A percentile compares a stretch with the other conserved stretches of the same genome.
phyloP scores from a whole-genome alignment of 2,113 vertebrate species.

The Megaceryle torquata region DNA sequence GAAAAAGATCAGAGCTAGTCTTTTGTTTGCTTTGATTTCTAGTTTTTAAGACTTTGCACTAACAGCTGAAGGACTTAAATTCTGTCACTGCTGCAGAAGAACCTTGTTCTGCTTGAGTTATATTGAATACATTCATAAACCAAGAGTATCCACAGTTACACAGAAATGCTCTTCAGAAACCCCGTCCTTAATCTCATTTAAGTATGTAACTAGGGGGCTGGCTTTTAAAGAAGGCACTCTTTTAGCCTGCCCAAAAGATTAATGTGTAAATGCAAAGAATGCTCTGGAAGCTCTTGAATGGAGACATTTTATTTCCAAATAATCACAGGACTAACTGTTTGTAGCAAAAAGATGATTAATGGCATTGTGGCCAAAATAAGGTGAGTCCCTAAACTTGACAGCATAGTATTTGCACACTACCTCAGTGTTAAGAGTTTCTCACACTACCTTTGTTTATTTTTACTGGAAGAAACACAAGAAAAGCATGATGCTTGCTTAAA shows the following conservation, averaged over 20 bases:
- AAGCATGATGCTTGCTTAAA: background rate
- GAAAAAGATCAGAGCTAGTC: background rate
- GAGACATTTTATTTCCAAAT: background rate
- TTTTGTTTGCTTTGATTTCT: background rate
- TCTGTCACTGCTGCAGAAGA: background rate
- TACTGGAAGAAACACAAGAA: conserved; percentile 47
- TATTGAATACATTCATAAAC: background rate
- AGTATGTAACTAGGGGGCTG: background rate
- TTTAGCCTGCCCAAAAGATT: background rate
- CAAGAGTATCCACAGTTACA: background rate
- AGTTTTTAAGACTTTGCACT: background rate
- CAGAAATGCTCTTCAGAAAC: background rate
- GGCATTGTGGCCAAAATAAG: background rate
- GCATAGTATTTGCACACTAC: background rate
- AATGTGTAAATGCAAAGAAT: background rate
- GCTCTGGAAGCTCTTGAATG: conserved; percentile 9
- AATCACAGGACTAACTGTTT: background rate
- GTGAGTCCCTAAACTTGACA: background rate
- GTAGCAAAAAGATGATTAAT: background rate
- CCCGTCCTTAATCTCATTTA: background rate
- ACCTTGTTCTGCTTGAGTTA: background rate
- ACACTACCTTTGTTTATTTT: conserved; percentile 60
- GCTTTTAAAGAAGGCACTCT: background rate
- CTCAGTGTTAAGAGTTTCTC: background rate
- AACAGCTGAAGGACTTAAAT: background rate